phyloP scores from a whole-genome alignment of 1,140 invertebrate genomes.

The Apolygus lucorum region DNA sequence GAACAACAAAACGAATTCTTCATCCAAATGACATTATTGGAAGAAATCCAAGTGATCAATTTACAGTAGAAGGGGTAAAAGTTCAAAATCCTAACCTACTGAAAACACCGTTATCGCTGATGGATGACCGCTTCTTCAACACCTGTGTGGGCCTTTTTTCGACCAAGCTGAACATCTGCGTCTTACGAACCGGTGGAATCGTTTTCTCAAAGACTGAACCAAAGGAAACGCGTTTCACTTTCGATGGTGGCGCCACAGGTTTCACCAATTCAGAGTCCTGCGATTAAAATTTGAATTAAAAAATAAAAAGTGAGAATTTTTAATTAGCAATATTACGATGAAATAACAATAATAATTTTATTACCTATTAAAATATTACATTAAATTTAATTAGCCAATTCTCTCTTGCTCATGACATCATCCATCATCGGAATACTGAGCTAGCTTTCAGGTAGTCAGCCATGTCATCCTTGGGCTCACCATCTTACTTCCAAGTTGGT shows the following conservation, averaged over 20 bases:
- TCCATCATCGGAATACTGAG: not conserved
- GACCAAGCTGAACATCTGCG: not conserved
- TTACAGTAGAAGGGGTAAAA: too few species aligned
- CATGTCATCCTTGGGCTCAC: too few species aligned
- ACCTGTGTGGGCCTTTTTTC: not conserved
- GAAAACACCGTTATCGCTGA: not conserved
- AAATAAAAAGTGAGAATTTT: not conserved
- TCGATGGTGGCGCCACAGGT: not conserved
- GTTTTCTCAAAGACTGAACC: not conserved
- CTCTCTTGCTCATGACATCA: not conserved
- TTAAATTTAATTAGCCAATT: not conserved
- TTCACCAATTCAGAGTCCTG: not conserved
- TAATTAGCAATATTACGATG: not conserved
- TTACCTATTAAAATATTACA: not conserved
- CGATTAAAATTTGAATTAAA: not conserved
- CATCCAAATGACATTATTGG: too few species aligned
- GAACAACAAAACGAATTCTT: too few species aligned
- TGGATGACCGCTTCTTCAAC: not conserved
- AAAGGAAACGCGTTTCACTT: not conserved
- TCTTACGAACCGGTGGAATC: not conserved
- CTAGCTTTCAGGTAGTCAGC: too few species aligned
- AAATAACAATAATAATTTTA: not conserved
- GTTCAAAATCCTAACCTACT: not conserved
- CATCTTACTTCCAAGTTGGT: too few species aligned
- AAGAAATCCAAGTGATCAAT: too few species aligned